Evolutionary conservation across 2,797 vertebrate species (phyloP), one percentile per base, ranked within the genome.

Genomic region (Sebastes goodei): DNA sequence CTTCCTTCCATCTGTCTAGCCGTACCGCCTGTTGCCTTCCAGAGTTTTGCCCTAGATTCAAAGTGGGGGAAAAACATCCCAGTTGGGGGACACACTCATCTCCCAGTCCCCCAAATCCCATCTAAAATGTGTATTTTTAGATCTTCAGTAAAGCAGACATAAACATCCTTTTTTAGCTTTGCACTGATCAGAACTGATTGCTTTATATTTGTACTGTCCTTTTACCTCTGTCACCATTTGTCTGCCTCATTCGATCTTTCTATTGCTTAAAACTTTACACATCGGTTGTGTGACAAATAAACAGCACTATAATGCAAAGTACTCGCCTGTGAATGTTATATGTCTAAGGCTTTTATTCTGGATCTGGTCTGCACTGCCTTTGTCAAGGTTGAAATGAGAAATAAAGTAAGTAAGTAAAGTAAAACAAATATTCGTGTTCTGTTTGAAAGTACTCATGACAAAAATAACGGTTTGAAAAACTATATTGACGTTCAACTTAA

Each of bases 1-100:
- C 57, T 55, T 76, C 77, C 76, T 84, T 80, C 89, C 84, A 88
- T 91, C 90, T 90, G 89, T 87, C 85, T 71, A 52, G 33, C 71
- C 66, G 8, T 78, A 71, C 85, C 85, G 86, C 79, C 66, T 66
- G 59, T 74, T 88, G 80, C 74, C 68, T 65, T 49, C 4, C 10
- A 57, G 60, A 74, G 60, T 84, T 82, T 82, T 82, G 81, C 53
- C 76, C 84, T 68, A 86, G 65, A 88, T 90, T 74, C 68, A 72
- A 63, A 81, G 55, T 9, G n/a, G 32, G 49, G 35, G 32, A 38
- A 68, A 46, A 83, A 74, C 68, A 67, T 81, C 66, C 17, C 74
- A 72, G 74, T 80, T 0, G 1, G 76, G 73, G 80, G 46, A 65
- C 29, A 42, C 72, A 2, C 57, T 84, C 69, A 30, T 77, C 46